These are phyloP conservation scores for Pyrrhosoma nymphula DNA, from an alignment of 2,888 invertebrate species.

Conservation along the genomic window DNA sequence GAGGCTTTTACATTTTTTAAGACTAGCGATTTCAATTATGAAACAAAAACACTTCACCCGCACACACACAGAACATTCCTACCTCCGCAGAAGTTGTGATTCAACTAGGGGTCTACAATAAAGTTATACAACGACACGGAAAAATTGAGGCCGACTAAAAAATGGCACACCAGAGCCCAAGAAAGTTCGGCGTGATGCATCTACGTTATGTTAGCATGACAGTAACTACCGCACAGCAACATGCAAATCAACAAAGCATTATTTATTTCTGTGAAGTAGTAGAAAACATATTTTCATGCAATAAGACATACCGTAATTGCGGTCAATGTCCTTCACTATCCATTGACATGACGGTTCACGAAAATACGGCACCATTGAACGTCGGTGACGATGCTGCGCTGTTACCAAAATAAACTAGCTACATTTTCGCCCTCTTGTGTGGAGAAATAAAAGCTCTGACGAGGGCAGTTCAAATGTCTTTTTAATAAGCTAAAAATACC, in stretches of 20 bases:
- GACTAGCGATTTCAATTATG: too few species aligned
- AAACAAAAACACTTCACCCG: not conserved
- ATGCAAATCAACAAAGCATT: not conserved
- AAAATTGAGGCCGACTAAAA: conserved; percentile 48
- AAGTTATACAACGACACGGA: not conserved
- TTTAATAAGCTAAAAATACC: too few species aligned
- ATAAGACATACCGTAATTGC: not conserved
- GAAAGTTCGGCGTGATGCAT: conserved; percentile 19
- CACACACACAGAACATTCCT: not conserved
- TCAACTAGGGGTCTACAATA: not conserved
- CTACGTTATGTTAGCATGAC: not conserved
- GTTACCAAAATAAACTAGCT: not conserved
- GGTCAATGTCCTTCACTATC: not conserved
- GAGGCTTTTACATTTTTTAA: too few species aligned
- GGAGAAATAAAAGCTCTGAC: not conserved
- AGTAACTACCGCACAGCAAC: not conserved
- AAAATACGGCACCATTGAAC: not conserved
- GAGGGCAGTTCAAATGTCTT: not conserved
- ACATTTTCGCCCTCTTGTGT: not conserved
- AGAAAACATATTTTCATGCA: not conserved
- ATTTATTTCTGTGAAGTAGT: not conserved
- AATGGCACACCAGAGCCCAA: conserved; percentile 32
- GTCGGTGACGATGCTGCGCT: conserved; percentile 9
- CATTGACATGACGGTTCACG: not conserved
- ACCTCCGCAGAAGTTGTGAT: not conserved